Evolutionary conservation across 2,888 invertebrate species (phyloP), one percentile per base, ranked within the genome.

Genomic region (Melolontha melolontha): DNA sequence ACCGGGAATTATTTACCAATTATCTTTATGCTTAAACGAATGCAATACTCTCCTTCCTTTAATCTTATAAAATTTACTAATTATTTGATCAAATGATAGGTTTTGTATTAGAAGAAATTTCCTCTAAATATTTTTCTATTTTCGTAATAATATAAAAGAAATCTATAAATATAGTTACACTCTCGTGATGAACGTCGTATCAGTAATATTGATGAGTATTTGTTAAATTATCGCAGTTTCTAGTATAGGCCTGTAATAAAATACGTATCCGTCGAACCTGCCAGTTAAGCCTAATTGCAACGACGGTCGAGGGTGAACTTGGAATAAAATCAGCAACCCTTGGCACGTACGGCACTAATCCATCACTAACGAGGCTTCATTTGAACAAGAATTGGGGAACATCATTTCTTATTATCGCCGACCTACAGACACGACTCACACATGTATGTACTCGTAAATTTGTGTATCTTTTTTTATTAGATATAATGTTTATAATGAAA

Each of bases 261-360:
- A 59, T 59, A 59, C 29, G 59, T 44, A 59, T 59, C 42, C 59
- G 29, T 59, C 44, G 59, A 59, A 59, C 59, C 70, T 71, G 70
- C 72, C 72, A 73, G 71, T 71, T 69, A 73, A 70, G 70, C 70
- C 74, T 72, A 74, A 74, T 74, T 72, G 71, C 74, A 67, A 44
- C 51, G 68, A 29, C 54, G 47, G 59, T 49, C 44, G 49, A 69
- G 75, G 74, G 73, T 64, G 70, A 72, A 71, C 63, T 69, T 51
- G 62, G 41, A 69, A 71, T 72, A 73, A 75, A 78, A 80, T 80
- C 78, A 79, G 76, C 75, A 76, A 79, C 79, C 77, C 79, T 75
- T 71, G 73, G 80, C 84, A 85, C 85, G 85, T 84, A 84, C 84
- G 80, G 79, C 81, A 81, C 85, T 85, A 85, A 85, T 85, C 85